A percentile compares a stretch with the other conserved stretches of the same genome.
Evolutionary conservation across 2,797 vertebrate species (phyloP).

Genomic region (Gymnoscopelus microlampas): DNA sequence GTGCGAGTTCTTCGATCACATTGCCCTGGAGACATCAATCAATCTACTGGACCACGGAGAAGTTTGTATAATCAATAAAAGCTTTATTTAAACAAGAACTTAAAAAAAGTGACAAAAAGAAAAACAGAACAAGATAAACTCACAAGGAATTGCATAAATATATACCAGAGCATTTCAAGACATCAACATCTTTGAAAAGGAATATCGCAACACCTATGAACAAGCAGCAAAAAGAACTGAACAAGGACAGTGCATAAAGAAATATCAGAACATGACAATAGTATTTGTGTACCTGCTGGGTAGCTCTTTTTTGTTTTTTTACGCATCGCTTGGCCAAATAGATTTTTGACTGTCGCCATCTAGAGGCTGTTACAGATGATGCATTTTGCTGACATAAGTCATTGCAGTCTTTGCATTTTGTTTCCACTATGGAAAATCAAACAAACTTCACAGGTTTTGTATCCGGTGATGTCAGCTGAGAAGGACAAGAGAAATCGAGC

Average conservation of each 20-base stretch:
- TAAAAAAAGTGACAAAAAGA: conserved; percentile 58
- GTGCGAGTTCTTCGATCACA: not conserved
- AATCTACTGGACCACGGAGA: not conserved
- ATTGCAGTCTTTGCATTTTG: conserved; percentile 31
- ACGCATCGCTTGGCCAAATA: conserved; percentile 37
- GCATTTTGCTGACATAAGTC: not conserved
- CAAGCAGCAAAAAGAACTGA: conserved; percentile 65
- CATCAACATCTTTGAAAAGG: conserved; percentile 61
- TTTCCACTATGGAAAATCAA: conserved; percentile 7
- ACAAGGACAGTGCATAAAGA: conserved; percentile 52
- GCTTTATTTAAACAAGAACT: conserved; percentile 76
- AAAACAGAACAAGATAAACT: conserved; percentile 55
- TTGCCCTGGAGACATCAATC: conserved; percentile 35
- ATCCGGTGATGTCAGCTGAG: conserved; percentile 32
- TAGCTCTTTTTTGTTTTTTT: conserved; percentile 40
- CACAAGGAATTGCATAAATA: conserved; percentile 81
- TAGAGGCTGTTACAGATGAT: conserved; percentile 50
- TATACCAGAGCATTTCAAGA: conserved; percentile 73
- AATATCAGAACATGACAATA: conserved; percentile 51
- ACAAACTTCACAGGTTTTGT: conserved; percentile 34
- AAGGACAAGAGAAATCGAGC: conserved; percentile 15
- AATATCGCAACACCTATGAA: conserved; percentile 68
- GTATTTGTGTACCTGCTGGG: conserved; percentile 45
- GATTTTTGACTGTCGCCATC: conserved; percentile 55
- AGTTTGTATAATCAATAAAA: conserved; percentile 68